A percentile compares a stretch with the other conserved stretches of the same genome.
phyloP scores from a whole-genome alignment of 1,140 invertebrate species.

The Frieseomelitta varia region DNA sequence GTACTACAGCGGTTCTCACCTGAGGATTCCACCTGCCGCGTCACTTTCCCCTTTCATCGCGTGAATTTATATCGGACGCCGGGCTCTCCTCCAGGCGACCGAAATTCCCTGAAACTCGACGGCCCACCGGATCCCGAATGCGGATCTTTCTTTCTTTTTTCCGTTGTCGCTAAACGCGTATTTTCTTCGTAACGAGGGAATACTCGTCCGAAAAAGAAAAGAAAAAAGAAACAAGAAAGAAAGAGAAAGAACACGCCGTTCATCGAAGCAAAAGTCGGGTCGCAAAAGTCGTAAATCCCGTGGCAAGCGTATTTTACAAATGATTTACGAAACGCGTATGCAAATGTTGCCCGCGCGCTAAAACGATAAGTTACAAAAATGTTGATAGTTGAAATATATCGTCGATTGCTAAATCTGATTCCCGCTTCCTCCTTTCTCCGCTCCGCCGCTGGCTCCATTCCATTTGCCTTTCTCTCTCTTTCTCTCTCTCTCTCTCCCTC shows the following conservation, averaged over 20 bases:
- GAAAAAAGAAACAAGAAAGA: background rate
- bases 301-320: slow-evolving; percentile 33
- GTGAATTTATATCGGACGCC: slow-evolving; percentile 7
- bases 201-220: background rate
- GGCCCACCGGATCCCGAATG: background rate
- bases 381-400: slow-evolving; percentile 54
- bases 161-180: no score
- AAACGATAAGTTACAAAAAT: slow-evolving; percentile 55
- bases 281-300: slow-evolving; percentile 35
- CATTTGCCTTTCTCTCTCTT: background rate
- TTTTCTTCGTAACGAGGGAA: background rate
- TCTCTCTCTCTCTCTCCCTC: background rate
- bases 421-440: slow-evolving; percentile 41
- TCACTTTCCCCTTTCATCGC: slow-evolving; percentile 5
- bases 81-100: background rate
- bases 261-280: slow-evolving; percentile 24
- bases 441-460: background rate
- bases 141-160: background rate
- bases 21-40: slow-evolving; percentile 36
- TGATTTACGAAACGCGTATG: slow-evolving; percentile 52
- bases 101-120: background rate
- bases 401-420: slow-evolving; percentile 51
- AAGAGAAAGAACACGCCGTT: background rate
- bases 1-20: slow-evolving; percentile 58
- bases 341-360: slow-evolving; percentile 31